Base-by-base conservation (phyloP, 2,113 vertebrate species). In the Nansenia antarctica region DNA sequence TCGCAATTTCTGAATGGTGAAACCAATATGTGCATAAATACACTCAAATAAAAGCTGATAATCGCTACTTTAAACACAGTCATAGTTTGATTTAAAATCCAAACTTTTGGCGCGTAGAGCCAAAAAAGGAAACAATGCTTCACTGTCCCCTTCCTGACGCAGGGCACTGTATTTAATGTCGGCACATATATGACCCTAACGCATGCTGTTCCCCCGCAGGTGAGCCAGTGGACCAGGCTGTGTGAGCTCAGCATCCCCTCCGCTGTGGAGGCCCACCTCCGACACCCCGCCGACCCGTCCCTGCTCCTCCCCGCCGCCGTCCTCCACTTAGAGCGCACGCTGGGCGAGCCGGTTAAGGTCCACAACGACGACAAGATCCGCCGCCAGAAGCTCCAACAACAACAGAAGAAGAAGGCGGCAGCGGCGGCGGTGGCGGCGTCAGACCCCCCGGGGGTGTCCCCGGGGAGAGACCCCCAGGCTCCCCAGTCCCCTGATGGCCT, bases 361-460 rank as follows among this genome's bases (percentile, higher is more conserved):
- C 97, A 98, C 80, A 99, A 99, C 0, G 94, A 99, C 49, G 97
- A 99, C 87, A 99, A 99, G 87, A 94, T 99, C 60, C 94, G 98
- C 4, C 88, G 97, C 62, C 95, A 95, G 79, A 99, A 98, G 69
- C 93, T 99, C 67, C 92, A 94, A 4, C 92, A 93, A 2, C 91
- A 94, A 83, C 57, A 65, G 5, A 24, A 72, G n/a, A 73, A 79
- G 15, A 3, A 24, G 22, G 65, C 64, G 18, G 5, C 53, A 1
- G 53, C 61, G 9, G 3, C 15, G 27, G 65, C 62, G n/a, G 54
- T 18, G 39, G 70, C 74, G 61, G 67, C 32, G 57, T 62, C 52
- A 62, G 0, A 39, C 0, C 14, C 66, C 3, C 70, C 72, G 60
- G 59, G 18, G 2, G 1, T 2, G 4, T n/a, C 2, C 52, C 53